phyloP scores from a whole-genome alignment of 35 echinoderm and acorn worm species.

The Patiria miniata region DNA sequence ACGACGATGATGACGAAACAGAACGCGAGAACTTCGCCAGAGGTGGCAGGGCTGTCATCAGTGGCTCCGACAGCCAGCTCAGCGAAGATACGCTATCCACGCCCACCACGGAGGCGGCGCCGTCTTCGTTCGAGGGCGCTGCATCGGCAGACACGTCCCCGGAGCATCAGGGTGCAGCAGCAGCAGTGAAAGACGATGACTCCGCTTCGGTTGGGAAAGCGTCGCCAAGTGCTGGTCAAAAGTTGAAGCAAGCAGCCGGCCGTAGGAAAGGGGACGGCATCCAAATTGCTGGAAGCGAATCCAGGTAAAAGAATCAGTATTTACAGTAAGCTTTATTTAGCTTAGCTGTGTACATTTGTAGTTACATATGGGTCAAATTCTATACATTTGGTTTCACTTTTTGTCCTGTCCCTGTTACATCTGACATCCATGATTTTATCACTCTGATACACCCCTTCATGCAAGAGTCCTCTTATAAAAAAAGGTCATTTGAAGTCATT shows the following conservation, averaged over 20 bases:
- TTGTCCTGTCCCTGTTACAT: too few species aligned
- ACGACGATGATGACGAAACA: conserved; percentile 35
- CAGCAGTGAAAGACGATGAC: background rate
- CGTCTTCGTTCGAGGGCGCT: background rate
- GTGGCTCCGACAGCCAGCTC: background rate
- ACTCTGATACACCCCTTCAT: too few species aligned
- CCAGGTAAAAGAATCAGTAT: conserved; percentile 24
- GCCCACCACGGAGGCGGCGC: background rate
- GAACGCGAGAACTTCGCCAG: background rate
- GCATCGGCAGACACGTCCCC: background rate
- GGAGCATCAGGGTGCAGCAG: background rate
- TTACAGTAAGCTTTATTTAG: too few species aligned
- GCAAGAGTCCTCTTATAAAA: too few species aligned
- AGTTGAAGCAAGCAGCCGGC: background rate
- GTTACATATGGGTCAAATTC: too few species aligned
- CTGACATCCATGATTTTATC: too few species aligned
- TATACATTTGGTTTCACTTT: too few species aligned
- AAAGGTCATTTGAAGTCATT: too few species aligned
- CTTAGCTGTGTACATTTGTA: too few species aligned
- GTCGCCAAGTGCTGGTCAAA: background rate
- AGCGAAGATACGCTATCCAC: conserved; percentile 11
- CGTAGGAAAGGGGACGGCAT: background rate
- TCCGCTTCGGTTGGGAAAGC: background rate
- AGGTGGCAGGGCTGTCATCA: conserved; percentile 2
- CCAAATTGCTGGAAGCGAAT: conserved; percentile 20